A percentile compares a stretch with the other conserved stretches of the same genome.
Evolutionary conservation across 1,140 invertebrate species (phyloP).

Genomic region (Bradysia coprophila): DNA sequence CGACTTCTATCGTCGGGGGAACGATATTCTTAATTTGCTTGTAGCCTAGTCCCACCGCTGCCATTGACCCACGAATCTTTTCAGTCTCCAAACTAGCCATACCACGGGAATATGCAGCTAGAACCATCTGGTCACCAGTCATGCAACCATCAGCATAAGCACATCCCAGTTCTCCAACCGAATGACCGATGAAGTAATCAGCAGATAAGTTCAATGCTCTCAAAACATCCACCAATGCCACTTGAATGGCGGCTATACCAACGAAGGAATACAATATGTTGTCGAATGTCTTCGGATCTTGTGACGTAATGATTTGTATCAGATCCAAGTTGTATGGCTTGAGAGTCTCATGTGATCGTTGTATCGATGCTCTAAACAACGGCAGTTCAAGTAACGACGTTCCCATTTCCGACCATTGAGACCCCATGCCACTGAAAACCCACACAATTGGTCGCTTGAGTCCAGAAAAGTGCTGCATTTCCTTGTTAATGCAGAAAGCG

Average conservation of each 20-base stretch:
- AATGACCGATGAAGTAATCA: constrained; percentile 74
- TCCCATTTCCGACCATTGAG: constrained; percentile 76
- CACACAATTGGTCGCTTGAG: constrained; percentile 55
- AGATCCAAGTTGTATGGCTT: constrained; percentile 59
- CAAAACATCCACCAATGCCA: constrained; percentile 66
- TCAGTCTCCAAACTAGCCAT: constrained; percentile 61
- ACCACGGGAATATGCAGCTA: constrained; percentile 71
- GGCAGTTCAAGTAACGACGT: constrained; percentile 39
- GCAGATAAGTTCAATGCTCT: constrained; percentile 47
- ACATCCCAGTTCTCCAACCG: constrained; percentile 71
- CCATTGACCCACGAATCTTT: constrained; percentile 69
- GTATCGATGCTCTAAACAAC: constrained; percentile 49
- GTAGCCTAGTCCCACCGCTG: constrained; percentile 44
- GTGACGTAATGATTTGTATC: constrained; percentile 54
- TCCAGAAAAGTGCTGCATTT: constrained; percentile 36
- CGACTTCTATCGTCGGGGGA: constrained; percentile 52
- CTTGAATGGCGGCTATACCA: constrained; percentile 76
- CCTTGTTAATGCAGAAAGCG: constrained; percentile 20
- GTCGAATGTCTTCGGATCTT: constrained; percentile 53
- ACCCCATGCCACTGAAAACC: constrained; percentile 82
- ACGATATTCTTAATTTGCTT: constrained; percentile 35
- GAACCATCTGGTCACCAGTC: constrained; percentile 64
- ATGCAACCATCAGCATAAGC: constrained; percentile 76
- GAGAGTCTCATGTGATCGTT: constrained; percentile 50
- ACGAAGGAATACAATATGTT: constrained; percentile 78